Base-by-base conservation (phyloP, 2,113 vertebrate species). In the Ciconia maguari region DNA sequence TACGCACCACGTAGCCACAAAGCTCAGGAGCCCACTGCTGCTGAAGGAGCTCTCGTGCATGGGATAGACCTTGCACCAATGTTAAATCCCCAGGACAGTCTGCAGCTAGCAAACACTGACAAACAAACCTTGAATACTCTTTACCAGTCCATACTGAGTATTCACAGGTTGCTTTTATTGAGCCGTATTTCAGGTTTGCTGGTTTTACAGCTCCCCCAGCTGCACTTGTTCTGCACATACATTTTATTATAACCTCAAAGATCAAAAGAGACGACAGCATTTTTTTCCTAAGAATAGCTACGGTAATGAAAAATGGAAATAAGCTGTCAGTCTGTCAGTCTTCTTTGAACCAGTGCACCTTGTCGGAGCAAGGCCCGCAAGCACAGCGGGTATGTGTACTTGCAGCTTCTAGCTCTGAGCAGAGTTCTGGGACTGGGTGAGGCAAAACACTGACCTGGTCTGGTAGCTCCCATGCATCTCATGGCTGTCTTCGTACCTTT, bases 321-420 rank as follows among this genome's bases (percentile, higher is more conserved):
- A 42, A 25, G 30, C 29, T 54, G 20, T 30, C 29, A 4, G 14
- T 54, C 29, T 54, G 20, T 30, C 29, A 4, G 14, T 54, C 25
- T 32, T 52, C 46, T 58, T 78, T 3, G 1, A 42, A 66, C 26
- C 26, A 38, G 44, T 6, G 15, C 12, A 4, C 16, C 24, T 48
- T 21, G 29, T 13, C 26, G 71, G n/a, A 70, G 26, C 41, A 55
- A 80, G 32, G 61, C 15, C 22, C 38, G 19, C 29, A 38, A 52
- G 68, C 46, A 27, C 25, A 24, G 15, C 3, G 0, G 6, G 16
- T 51, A 10, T 0, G 0, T 13, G 19, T 19, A 16, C 26, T n/a
- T 54, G 22, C 46, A 62, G 10, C 27, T 62, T 54, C 84, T 61
- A 88, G 60, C 52, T 62, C 36, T n/a, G 55, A 52, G 52, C 29